Base-by-base conservation (phyloP, 1,140 invertebrate species). In the Vanessa atalanta region DNA sequence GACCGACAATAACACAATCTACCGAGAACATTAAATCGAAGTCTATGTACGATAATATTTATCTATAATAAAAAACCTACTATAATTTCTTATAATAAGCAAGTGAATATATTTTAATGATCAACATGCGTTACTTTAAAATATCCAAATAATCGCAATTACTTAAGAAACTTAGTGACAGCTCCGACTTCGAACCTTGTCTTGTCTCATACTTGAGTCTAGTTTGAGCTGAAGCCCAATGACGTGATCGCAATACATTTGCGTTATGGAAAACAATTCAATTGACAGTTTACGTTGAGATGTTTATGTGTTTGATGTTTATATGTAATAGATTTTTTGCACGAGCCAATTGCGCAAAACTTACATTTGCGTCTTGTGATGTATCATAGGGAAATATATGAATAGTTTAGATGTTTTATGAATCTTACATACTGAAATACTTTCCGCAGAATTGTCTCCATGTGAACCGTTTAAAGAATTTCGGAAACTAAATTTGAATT, bases 251-350 rank as follows among this genome's bases (percentile, higher is more conserved):
- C 37, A 72, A 55, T 16, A 65, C 63, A 65, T 72, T 65, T 16
- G 12, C 16, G 48, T 71, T 64, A 65, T 37, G 61, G 48, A 65
- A 72, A 72, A 65, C 63, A 65, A 72, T 72, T 31, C 26, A n/a
- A 12, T 37, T 31, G 60, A 64, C 61, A 48, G 23, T 65, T 65
- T 37, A 71, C 57, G 61, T 65, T 65, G 61, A 51, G 31, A 65
- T 57, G n/a, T 47, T 65, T 31, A 31, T 31, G 26, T 31, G 26
- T 31, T 31, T 31, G 26, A 31, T 31, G 26, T 31, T 20, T 31
- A 65, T 63, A 71, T 55, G 51, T 65, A 72, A 72, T 72, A 26
- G 70, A 72, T 48, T 72, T 72, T 64, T 57, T 55, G 60, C 63
- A 72, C 63, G 63, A 57, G 61, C 64, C 61, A 51, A 47, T 60